Evolutionary conservation across 2,113 vertebrate species (phyloP).

Genomic region (Ageneiosus marmoratus): DNA sequence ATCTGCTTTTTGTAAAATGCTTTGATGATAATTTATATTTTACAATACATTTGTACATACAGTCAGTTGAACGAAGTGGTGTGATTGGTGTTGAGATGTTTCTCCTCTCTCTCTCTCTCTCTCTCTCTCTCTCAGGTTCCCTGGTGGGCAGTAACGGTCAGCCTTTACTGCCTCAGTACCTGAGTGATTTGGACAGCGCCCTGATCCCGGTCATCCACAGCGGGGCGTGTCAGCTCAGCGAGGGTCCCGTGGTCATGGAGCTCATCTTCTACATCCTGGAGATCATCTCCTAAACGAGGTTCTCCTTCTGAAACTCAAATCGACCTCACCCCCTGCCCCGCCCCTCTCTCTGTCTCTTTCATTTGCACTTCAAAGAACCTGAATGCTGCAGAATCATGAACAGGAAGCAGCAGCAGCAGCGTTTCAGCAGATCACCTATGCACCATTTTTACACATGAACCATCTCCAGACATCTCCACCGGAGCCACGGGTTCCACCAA

Average conservation of each 20-base stretch:
- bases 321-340: slow-evolving; percentile 52
- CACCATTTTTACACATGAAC: slow-evolving; percentile 65
- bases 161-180: slow-evolving; percentile 89
- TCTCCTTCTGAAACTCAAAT: slow-evolving; percentile 56
- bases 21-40: too few relatives aligned
- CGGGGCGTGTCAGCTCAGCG: slow-evolving; percentile 91
- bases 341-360: slow-evolving; percentile 12
- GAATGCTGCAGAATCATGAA: slow-evolving; percentile 64
- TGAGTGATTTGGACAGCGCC: slow-evolving; percentile 96
- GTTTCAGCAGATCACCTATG: slow-evolving; percentile 86
- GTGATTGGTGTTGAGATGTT: background rate
- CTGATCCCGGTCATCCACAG: slow-evolving; percentile 97
- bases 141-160: slow-evolving; percentile 96
- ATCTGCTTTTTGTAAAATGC: too few relatives aligned
- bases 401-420: slow-evolving; percentile 58
- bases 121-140: slow-evolving; percentile 78
- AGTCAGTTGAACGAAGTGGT: too few relatives aligned
- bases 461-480: slow-evolving; percentile 57
- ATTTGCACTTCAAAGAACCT: slow-evolving; percentile 65
- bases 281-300: slow-evolving; percentile 87
- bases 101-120: background rate
- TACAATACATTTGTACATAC: too few relatives aligned
- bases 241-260: slow-evolving; percentile 95
- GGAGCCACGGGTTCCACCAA: slow-evolving; percentile 44
- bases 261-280: slow-evolving; percentile 99